Base-by-base conservation (phyloP, 2,113 vertebrate species). In the Sakesphorus luctuosus region DNA sequence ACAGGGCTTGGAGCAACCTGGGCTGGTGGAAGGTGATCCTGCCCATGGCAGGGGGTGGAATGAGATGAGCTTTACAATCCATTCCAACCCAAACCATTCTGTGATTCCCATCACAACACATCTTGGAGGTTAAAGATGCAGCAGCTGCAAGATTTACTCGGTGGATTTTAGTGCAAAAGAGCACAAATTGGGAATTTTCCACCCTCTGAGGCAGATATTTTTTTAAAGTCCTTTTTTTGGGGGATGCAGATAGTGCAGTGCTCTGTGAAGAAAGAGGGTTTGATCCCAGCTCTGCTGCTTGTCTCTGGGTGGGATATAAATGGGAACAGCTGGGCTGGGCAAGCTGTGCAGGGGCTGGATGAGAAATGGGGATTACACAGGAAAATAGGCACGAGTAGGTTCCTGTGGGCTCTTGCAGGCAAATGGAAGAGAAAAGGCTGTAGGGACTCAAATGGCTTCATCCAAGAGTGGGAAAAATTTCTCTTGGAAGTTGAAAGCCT, bases 1-100 rank as follows among this genome's bases (percentile, higher is more conserved):
- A 36, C 0, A 0, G 44, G 11, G 6, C 11, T 38, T 67, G 33
- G 53, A 75, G 28, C 43, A 14, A 0, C 18, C 19, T 75, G 87
- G 38, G 29, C 5, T 0, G 3, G 28, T 46, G 62, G 33, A 8
- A 75, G 10, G 12, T 74, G 52, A 52, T 33, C 33, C 44, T 74
- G 50, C 18, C 15, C 17, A 5, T 58, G 61, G 15, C 15, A 74
- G 15, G 15, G 46, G 7, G 0, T 52, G 53, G 46, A 5, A 23
- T 59, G n/a, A 10, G 56, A 3, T 75, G 78, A 1, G 2, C 0
- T 76, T 89, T 47, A 31, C 38, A 13, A 1, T 76, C 40, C 23
- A 3, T 61, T 61, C 33, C 13, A n/a, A 31, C n/a, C 47, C 71
- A 40, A 35, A 68, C 17, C n/a, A 2, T 35, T 40, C 17, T 61